phyloP scores from a whole-genome alignment of 2,113 vertebrate species.

The Leptodactylus fuscus region DNA sequence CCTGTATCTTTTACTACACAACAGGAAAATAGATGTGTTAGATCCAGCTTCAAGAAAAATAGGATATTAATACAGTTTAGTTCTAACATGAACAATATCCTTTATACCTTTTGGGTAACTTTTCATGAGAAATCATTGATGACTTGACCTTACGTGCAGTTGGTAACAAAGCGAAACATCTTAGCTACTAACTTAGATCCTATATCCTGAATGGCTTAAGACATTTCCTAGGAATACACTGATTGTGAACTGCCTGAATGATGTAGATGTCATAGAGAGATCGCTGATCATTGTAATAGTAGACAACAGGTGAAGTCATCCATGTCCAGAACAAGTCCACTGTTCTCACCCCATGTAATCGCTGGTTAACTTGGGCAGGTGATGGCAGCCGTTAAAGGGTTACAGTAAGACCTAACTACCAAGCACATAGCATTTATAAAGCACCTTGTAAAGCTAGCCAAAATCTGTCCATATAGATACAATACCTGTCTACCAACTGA shows the following conservation, averaged over 20 bases:
- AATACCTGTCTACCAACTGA: background rate
- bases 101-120: background rate
- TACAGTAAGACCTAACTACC: background rate
- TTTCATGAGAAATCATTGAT: too few species aligned
- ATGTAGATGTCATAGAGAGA: background rate
- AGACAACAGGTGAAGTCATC: slow-evolving; percentile 13
- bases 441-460: background rate
- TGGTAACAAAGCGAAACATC: background rate
- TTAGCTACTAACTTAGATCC: background rate
- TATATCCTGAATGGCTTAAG: slow-evolving; percentile 3
- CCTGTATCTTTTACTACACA: too few species aligned
- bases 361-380: background rate
- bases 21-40: too few species aligned
- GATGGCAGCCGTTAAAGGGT: background rate
- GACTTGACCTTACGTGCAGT: background rate
- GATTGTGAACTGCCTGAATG: background rate
- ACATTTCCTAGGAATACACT: background rate
- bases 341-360: background rate
- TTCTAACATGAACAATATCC: background rate
- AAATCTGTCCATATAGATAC: background rate
- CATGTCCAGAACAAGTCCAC: background rate
- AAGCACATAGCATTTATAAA: background rate
- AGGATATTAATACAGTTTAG: background rate
- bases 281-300: slow-evolving; percentile 1
- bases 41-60: background rate